Percentiles rank a stretch among this genome's conserved stretches.
phyloP scores from a whole-genome alignment of 2,888 invertebrate genomes.

The Andrena bicolor region DNA sequence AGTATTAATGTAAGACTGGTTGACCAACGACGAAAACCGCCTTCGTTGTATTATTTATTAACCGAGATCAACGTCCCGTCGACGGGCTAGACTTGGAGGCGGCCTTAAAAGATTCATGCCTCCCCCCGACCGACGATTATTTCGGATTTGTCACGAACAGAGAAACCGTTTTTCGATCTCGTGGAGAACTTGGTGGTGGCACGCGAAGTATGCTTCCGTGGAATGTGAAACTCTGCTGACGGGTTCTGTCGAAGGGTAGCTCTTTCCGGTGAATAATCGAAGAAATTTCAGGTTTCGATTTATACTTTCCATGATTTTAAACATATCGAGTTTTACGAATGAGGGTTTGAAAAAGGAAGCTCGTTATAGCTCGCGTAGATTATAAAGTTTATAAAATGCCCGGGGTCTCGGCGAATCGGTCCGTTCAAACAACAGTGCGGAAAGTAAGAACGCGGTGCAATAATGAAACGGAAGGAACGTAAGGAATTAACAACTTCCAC shows the following conservation, averaged over 20 bases:
- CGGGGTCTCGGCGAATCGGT: conserved; percentile 1
- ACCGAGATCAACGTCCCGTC: conserved; percentile 58
- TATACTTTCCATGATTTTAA: background rate
- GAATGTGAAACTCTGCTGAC: conserved; percentile 1
- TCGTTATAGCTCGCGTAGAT: background rate
- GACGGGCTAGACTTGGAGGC: conserved; percentile 16
- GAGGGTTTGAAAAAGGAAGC: background rate
- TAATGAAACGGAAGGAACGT: conserved; percentile 24
- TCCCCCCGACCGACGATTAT: conserved; percentile 43
- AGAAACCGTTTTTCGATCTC: background rate
- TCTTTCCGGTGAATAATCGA: background rate
- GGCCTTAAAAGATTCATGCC: conserved; percentile 53
- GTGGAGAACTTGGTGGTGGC: background rate
- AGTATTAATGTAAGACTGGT: conserved; percentile 30
- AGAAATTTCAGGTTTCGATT: background rate
- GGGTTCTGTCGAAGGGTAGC: background rate
- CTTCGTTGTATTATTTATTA: conserved; percentile 48
- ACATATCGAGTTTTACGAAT: no score
- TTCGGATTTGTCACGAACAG: conserved; percentile 40
- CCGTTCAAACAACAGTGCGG: background rate
- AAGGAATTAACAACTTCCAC: conserved; percentile 40
- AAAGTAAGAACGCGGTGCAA: background rate
- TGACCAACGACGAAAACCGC: conserved; percentile 43
- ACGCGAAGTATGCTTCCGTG: conserved; percentile 23
- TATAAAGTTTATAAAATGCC: background rate